Evolutionary conservation across 2,113 vertebrate species (phyloP).

Genomic region (Tragulus kanchil): DNA sequence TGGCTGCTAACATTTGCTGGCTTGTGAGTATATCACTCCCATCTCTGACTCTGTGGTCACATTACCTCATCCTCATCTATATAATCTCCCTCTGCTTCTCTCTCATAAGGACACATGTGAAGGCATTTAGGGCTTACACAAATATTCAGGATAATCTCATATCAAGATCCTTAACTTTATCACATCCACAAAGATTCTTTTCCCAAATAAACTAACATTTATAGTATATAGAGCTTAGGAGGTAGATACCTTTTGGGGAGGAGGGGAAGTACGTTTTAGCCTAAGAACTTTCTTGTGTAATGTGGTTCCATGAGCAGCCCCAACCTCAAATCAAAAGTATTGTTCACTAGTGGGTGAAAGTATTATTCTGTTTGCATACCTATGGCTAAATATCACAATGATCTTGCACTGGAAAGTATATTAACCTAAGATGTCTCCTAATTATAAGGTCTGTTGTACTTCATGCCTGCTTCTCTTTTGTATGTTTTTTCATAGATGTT

Average conservation of each 20-base stretch:
- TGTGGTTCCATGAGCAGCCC: not conserved
- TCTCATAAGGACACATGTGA: not conserved
- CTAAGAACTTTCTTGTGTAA: not conserved
- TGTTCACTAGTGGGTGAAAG: not conserved
- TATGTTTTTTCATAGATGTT: not conserved
- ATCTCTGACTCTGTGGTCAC: not conserved
- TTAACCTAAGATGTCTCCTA: conserved; percentile 22
- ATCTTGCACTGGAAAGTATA: not conserved
- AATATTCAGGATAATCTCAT: not conserved
- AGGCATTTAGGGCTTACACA: not conserved
- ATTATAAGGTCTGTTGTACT: not conserved
- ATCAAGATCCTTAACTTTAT: not conserved
- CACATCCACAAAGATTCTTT: not conserved
- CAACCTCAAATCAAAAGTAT: not conserved
- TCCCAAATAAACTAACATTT: not conserved
- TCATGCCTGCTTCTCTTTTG: not conserved
- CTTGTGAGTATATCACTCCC: not conserved
- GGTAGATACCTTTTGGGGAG: not conserved
- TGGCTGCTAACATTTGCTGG: not conserved
- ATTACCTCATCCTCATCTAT: not conserved
- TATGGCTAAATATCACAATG: not conserved
- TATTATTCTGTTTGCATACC: not conserved
- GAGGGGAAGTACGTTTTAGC: not conserved
- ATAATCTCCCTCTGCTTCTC: not conserved
- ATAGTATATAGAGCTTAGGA: not conserved